phyloP scores from a whole-genome alignment of 30 jellyfish, hydroid and myxozoan species.

The Aurelia sp. region DNA sequence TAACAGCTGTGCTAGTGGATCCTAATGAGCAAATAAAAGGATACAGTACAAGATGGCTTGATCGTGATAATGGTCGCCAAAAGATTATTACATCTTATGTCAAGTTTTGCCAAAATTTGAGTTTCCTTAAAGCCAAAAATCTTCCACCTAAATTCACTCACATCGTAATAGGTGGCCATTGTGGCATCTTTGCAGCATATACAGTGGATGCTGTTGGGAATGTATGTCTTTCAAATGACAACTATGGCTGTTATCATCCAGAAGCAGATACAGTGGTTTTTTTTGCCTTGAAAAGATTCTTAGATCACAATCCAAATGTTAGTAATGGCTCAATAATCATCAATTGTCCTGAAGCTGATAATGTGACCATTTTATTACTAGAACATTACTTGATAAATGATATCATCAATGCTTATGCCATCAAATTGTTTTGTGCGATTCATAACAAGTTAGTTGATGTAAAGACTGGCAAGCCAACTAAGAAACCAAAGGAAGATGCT shows the following conservation, averaged over 20 bases:
- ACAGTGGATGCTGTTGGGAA: conserved; percentile 21
- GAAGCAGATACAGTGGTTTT: conserved; percentile 26
- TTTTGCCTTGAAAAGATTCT: too few species aligned
- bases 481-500: conserved; percentile 32
- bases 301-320: too few species aligned
- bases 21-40: conserved; percentile 16
- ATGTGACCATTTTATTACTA: neutral
- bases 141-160: conserved; percentile 16
- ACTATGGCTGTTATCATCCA: conserved; percentile 27
- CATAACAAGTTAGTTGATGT: conserved; percentile 19
- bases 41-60: conserved; percentile 31
- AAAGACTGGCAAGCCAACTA: conserved; percentile 19
- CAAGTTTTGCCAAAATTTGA: conserved; percentile 19
- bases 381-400: conserved; percentile 22
- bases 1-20: too few species aligned
- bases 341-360: neutral
- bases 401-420: conserved; percentile 1
- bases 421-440: conserved; percentile 5
- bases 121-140: neutral
- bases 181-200: conserved; percentile 20
- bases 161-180: conserved; percentile 18
- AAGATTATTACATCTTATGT: conserved; percentile 14
- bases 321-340: too few species aligned
- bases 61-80: neutral
- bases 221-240: neutral